Base-by-base conservation (phyloP, 2,797 vertebrate genomes). In the Melanogrammus aeglefinus region DNA sequence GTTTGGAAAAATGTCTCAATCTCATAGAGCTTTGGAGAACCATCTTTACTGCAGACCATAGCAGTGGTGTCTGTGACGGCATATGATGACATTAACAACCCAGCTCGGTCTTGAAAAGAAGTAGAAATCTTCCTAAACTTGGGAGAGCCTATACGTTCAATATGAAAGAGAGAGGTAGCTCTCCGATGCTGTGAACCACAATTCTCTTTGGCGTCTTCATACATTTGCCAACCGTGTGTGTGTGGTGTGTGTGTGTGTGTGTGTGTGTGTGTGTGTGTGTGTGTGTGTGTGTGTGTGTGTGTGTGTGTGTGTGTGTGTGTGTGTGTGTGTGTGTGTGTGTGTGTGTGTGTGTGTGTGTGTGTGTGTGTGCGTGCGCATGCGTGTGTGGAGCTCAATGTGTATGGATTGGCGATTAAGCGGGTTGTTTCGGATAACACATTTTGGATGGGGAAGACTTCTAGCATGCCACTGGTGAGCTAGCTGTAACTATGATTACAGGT, bases 221-320 rank as follows among this genome's bases (percentile, higher is more conserved):
- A 27, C 63, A 69, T 24, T 27, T 13, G 24, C 63, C 63, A 66
- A 27, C 63, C 1, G n/a, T 24, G 57, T 24, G 57, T 24, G 57
- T 24, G 57, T 66, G n/a, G 51, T 63, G 47, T 18, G 47, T 51
- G 47, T 18, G 47, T 51, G 47, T 18, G 47, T 4, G 47, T 10
- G 47, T 21, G 2, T 18, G 47, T 6, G 47, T 10, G 57, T 1
- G n/a, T 6, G 47, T 10, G 57, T 1, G n/a, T 66, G 63, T 27
- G 63, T 69, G n/a, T 24, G 57, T 57, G 51, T n/a, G 16, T 57
- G 51, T n/a, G 51, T n/a, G 51, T n/a, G 18, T 57, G 18, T 6
- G 51, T n/a, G 51, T 57, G 51, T n/a, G 51, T 57, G 51, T 57
- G 51, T 57, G 51, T n/a, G 57, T 63, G 57, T 63, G 57, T 63